Evolutionary conservation across 2,113 vertebrate species (phyloP).

Genomic region (Myxocyprinus asiaticus): DNA sequence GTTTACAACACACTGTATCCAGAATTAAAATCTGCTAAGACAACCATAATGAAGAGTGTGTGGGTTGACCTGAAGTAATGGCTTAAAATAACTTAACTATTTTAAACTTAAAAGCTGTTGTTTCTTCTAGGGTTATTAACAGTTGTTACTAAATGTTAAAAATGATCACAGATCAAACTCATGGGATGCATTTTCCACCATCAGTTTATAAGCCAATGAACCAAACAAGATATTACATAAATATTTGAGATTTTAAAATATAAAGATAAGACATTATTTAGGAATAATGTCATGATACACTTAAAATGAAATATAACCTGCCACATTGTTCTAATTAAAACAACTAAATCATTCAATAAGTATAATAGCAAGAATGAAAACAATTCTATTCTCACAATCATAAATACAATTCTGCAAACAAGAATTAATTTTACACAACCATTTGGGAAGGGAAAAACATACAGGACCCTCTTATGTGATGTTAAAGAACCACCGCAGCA

Average conservation of each 20-base stretch:
- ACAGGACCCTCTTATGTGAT: neutral
- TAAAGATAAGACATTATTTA: too few relatives aligned
- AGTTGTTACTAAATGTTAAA: neutral
- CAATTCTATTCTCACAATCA: conserved; percentile 30
- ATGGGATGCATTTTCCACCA: neutral
- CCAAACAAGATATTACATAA: neutral
- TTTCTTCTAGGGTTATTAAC: neutral
- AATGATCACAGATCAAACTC: too few relatives aligned
- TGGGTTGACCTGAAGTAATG: neutral
- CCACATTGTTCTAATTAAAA: neutral
- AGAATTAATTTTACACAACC: neutral
- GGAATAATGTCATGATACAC: neutral
- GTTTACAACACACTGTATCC: conserved; percentile 7
- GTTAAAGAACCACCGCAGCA: conserved; percentile 65
- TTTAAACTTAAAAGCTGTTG: neutral
- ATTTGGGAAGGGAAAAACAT: conserved; percentile 11
- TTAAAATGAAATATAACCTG: conserved; percentile 26
- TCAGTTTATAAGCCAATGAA: neutral
- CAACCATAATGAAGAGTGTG: neutral
- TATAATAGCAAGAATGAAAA: neutral
- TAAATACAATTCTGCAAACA: conserved; percentile 35
- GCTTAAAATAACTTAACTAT: neutral
- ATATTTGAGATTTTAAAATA: too few relatives aligned
- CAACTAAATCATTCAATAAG: neutral
- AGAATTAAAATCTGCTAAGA: neutral